Conservation (phyloP, 2,113 vertebrate genomes). For the Nannobrachium achirus region DNA sequence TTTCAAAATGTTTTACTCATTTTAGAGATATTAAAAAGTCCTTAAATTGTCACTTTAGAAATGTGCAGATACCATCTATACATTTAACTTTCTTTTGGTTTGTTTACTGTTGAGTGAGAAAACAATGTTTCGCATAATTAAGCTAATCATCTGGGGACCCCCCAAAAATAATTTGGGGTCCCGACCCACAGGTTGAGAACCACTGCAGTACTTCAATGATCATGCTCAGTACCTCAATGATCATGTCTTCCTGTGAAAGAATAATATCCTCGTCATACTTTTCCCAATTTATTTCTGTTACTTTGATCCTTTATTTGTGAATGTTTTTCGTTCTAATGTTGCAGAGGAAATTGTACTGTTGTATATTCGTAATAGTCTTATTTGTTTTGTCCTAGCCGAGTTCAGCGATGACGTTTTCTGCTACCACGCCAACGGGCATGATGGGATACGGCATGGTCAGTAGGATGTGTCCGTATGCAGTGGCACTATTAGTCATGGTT, state of each 20-base stretch:
- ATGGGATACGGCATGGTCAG: conserved; percentile 96
- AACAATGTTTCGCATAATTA: no score
- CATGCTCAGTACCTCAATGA: conserved; percentile 3
- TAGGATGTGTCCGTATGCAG: conserved; percentile 29
- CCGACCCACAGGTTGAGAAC: no score
- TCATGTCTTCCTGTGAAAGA: not conserved
- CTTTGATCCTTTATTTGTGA: not conserved
- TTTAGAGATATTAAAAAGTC: no score
- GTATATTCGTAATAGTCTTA: conserved; percentile 4
- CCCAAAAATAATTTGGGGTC: no score
- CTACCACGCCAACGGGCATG: conserved; percentile 96
- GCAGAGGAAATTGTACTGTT: no score
- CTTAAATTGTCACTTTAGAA: no score
- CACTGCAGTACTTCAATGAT: no score
- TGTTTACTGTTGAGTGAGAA: no score
- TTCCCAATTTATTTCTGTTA: not conserved
- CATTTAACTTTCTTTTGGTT: no score
- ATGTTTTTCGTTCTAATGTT: not conserved
- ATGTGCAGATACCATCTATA: no score
- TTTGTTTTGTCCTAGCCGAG: conserved; percentile 80
- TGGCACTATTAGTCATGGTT: not conserved
- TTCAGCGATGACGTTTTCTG: conserved; percentile 96
- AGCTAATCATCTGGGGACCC: no score
- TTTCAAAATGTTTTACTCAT: no score
- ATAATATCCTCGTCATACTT: not conserved